Base-by-base conservation (phyloP, 1,140 invertebrate species). In the Drosophila tristis region DNA sequence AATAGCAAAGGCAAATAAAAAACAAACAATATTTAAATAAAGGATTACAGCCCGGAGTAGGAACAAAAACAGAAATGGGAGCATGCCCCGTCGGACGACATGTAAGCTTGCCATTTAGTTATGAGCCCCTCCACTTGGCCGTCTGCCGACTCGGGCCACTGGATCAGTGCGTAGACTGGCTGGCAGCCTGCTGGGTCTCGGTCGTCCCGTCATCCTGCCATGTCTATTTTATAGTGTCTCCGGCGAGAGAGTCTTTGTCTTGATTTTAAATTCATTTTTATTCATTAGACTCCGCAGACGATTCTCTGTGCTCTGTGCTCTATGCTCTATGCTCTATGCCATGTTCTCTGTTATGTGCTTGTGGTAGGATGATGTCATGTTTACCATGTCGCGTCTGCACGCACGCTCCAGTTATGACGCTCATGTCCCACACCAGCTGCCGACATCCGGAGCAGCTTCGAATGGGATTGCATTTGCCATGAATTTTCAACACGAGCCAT, bases 21-120 rank as follows among this genome's bases (percentile, higher is more conserved):
- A 75, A 65, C 74, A 86, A 64, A 71, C 71, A 78, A 81, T 81
- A 86, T 86, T 86, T 87, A 78, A 86, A 87, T 86, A 86, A 86
- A 77, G 82, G 78, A 86, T 86, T 87, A 87, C 74, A 78, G 67
- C 75, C 44, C 79, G 55, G 49, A 54, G 72, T 47, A 60, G 55
- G 11, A 43, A 64, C 59, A 65, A 70, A 75, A 71, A 74, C 63
- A 62, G 47, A 64, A 78, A 78, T 50, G 49, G 51, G 56, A 59
- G 47, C 57, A 54, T 49, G 47, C 43, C 29, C 39, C 42, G 54
- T 48, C 20, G 59, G 45, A 64, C 58, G 51, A 35, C 39, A 20
- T 57, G 53, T 74, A 57, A 74, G 72, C 49, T 72, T 65, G 70
- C 54, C 72, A 58, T 75, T 58, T 49, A 75, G 70, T 59, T 66